Conservation (phyloP, 1,140 invertebrate species). For the Idris sp. region DNA sequence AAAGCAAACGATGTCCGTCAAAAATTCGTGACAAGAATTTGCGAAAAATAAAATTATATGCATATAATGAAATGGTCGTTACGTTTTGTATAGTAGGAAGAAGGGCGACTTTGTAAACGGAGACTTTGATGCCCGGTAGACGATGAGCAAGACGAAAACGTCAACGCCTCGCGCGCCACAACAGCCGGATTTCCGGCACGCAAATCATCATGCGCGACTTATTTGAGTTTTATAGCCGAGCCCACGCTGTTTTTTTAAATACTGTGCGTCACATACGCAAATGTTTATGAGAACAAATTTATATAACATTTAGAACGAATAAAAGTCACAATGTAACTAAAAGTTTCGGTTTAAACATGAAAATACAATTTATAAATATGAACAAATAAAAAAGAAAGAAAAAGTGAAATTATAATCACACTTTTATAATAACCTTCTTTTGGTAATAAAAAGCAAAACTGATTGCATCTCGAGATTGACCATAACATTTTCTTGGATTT, state of each 20-base stretch:
- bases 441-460: no score
- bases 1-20: no score
- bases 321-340: no score
- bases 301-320: constrained; percentile 40
- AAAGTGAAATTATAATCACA: no score
- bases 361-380: no score
- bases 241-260: constrained; percentile 51
- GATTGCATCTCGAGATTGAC: constrained; percentile 27
- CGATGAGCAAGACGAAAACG: constrained; percentile 51
- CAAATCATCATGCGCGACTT: constrained; percentile 61
- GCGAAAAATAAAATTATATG: neutral
- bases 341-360: no score
- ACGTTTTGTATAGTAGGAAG: constrained; percentile 12
- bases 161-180: constrained; percentile 44
- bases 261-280: constrained; percentile 22
- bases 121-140: constrained; percentile 68
- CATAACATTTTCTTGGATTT: constrained; percentile 8
- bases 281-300: constrained; percentile 15
- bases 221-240: constrained; percentile 61
- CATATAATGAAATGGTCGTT: constrained; percentile 30
- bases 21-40: constrained; percentile 11
- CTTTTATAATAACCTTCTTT: no score
- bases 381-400: no score
- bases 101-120: constrained; percentile 39
- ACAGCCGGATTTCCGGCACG: constrained; percentile 62